Evolutionary conservation across 1,140 invertebrate species (phyloP), one percentile per base, ranked within the genome.

Genomic region (Psilanteris sp.): DNA sequence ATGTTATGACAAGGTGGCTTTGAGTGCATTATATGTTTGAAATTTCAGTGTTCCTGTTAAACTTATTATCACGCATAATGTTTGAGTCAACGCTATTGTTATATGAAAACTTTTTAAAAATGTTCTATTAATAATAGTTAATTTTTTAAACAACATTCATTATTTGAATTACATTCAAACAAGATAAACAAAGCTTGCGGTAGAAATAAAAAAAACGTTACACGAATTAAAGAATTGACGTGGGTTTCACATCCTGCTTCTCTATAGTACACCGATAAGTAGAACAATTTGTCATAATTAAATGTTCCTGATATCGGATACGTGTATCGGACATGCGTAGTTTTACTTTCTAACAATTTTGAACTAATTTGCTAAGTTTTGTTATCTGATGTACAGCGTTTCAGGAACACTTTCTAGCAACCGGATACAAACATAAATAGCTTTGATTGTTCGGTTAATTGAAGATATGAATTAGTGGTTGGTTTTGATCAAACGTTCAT

Each of bases 371-470:
- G 26, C 22, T 52, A 48, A 20, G 9, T 54, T 34, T 36, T 10
- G 7, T 37, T 37, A 16, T 37, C 6, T 10, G 10, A 26, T 50
- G 36, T 43, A 0, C 36, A 18, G 8, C 27, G 16, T 62, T 14
- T 39, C 24, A 29, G 37, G 22, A 54, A 66, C 61, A 34, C 37
- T 66, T 78, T 68, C 66, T 55, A 68, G 22, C 5, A 9, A 9
- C 3, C 5, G 34, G 8, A 70, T 26, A 66, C 54, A 5, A 22
- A 20, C 3, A 41, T 29, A 20, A 52, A 2, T 31, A 13, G 13
- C 11, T 39, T 29, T 15, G 16, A 46, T 46, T 3, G 16, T 7
- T 13, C 37, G 34, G 20, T 31, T 74, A 64, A 57, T 41, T 14
- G 24, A 27, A 20, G 10, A 43, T 20, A 55, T 61, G 39, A 50